These are phyloP conservation scores for Oryzias curvinotus DNA, from an alignment of 2,113 vertebrate genomes.

Conservation along the genomic window DNA sequence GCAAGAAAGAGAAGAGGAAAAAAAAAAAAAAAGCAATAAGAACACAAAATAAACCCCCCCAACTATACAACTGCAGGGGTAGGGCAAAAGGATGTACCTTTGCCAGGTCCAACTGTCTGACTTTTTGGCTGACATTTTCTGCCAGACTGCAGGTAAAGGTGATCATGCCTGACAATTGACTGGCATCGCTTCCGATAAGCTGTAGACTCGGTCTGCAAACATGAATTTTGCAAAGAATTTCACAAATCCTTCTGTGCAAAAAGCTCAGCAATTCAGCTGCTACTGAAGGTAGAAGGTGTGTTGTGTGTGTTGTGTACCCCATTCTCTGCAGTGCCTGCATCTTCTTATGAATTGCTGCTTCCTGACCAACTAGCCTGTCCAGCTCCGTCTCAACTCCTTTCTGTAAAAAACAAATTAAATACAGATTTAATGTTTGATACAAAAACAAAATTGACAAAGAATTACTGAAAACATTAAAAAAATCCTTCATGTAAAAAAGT, in stretches of 20 bases:
- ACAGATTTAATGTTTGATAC: background rate
- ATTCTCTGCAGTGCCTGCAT: slow-evolving; percentile 93
- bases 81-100: slow-evolving; percentile 77
- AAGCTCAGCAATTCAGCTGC: background rate
- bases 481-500: too few species aligned
- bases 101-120: slow-evolving; percentile 94
- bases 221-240: background rate
- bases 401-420: slow-evolving; percentile 64
- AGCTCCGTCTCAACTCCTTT: slow-evolving; percentile 85
- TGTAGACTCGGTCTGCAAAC: slow-evolving; percentile 88
- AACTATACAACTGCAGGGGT: background rate
- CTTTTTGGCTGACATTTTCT: slow-evolving; percentile 96
- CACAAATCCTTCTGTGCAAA: background rate
- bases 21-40: background rate
- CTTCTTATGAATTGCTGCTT: slow-evolving; percentile 87
- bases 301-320: slow-evolving; percentile 78
- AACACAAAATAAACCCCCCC: background rate
- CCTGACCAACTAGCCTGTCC: slow-evolving; percentile 86
- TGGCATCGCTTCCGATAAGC: slow-evolving; percentile 93
- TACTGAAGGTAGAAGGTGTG: slow-evolving; percentile 19
- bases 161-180: slow-evolving; percentile 95
- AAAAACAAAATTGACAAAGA: background rate
- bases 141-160: slow-evolving; percentile 96
- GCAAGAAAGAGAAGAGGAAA: slow-evolving; percentile 16
- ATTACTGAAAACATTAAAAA: background rate